These are phyloP conservation scores for Chlorocebus sabaeus DNA, from an alignment of 2,113 vertebrate species.

Conservation along the genomic window DNA sequence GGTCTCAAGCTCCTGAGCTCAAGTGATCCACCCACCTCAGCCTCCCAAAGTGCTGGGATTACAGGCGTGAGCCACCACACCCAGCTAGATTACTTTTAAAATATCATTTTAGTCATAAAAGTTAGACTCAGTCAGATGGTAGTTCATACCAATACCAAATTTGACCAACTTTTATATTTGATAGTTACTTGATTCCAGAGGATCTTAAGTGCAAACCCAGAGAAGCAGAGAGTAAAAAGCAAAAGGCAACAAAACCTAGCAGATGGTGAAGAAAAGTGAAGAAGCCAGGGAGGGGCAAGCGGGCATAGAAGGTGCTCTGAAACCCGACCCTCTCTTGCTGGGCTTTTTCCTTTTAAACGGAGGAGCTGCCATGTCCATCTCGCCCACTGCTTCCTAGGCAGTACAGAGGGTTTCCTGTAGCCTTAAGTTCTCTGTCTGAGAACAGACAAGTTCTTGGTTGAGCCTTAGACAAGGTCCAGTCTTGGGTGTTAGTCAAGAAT, in stretches of 20 bases:
- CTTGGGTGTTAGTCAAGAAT: background rate
- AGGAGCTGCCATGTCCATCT: background rate
- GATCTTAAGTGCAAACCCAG: background rate
- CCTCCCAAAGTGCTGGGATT: too few relatives aligned
- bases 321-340: background rate
- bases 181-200: background rate
- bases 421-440: background rate
- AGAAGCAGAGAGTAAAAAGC: background rate
- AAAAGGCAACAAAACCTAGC: background rate
- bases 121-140: background rate
- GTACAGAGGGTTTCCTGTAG: background rate
- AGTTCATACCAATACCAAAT: background rate
- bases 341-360: background rate
- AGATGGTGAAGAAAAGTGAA: background rate
- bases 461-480: too few relatives aligned
- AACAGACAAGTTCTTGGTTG: background rate
- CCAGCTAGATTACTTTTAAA: background rate
- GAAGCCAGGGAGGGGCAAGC: background rate
- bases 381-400: background rate
- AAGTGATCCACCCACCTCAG: too few relatives aligned
- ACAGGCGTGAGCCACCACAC: too few relatives aligned
- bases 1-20: too few relatives aligned
- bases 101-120: constrained; percentile 4
- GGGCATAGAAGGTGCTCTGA: background rate
- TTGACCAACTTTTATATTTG: constrained; percentile 23